Conservation (phyloP, 2,113 vertebrate genomes). For the human (Homo sapiens) region DNA sequence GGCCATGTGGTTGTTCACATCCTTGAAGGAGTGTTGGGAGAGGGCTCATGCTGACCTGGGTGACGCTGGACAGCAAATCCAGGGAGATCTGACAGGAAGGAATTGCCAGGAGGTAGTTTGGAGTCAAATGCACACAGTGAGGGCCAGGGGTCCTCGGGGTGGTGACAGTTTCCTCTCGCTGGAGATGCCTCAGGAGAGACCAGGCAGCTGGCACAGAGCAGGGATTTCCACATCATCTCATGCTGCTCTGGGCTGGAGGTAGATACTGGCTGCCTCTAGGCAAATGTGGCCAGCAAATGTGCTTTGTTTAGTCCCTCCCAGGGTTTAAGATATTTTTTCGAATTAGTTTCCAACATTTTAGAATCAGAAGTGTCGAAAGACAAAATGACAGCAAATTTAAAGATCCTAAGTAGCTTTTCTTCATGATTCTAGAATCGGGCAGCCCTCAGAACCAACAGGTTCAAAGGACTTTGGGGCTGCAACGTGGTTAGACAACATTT, state of each 20-base stretch:
- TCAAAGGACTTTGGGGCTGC: neutral
- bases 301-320: neutral
- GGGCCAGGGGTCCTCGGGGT: neutral
- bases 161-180: neutral
- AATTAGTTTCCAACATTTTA: neutral
- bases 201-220: neutral
- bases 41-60: neutral
- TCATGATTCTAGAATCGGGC: neutral
- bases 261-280: neutral
- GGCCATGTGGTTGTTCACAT: neutral
- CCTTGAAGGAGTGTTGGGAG: neutral
- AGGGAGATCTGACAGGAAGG: neutral
- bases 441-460: neutral
- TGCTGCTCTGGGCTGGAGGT: neutral
- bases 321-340: neutral
- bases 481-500: neutral
- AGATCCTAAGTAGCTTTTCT: neutral
- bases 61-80: neutral
- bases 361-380: neutral
- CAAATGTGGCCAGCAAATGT: neutral
- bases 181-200: neutral
- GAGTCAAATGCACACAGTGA: neutral
- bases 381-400: neutral
- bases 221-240: neutral
- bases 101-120: neutral